Evolutionary conservation across 2,888 invertebrate genomes (phyloP), one percentile per base, ranked within the genome.

Genomic region (Limenitis camilla): DNA sequence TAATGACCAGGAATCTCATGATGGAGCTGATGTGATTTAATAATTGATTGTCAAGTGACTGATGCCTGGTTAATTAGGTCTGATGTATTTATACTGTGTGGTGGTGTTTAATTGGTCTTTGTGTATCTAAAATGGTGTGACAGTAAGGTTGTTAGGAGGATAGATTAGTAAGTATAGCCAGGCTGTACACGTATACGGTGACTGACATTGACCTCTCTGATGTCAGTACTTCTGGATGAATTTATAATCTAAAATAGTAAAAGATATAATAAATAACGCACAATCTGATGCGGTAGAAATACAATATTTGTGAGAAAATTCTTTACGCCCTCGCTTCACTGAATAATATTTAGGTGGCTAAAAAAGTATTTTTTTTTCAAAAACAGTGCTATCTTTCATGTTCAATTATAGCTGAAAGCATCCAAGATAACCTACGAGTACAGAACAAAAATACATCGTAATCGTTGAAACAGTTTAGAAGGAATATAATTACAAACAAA

Each of bases 1-100:
- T 67, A 9, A 83, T 52, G 5, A 86, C 61, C 10, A 79, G 56
- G 55, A 69, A 67, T 74, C 82, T 83, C 86, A 87, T 87, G 63
- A 45, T 73, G 5, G 4, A 33, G 33, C n/a, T 38, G 28, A 52
- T 10, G 40, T 35, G 19, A 35, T 28, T 65, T 64, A 59, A 35
- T n/a, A 31, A 41, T 7, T 33, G 27, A 30, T 40, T 64, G 19
- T 51, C 19, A 59, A 51, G 50, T 59, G 56, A 58, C 56, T 60
- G 65, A 66, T 65, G 56, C 27, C 56, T 40, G 8, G 27, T 11
- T 51, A 42, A 44, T 43, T 33, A 29, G n/a, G 10, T 31, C 40
- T 35, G 45, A 7, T 44, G 40, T 54, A 63, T 61, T 60, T 59
- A 63, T 63, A 64, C n/a, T n/a, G 50, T 49, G 38, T 35, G 36